phyloP scores from a whole-genome alignment of 92 coral and sea anemone genomes.

The Zoanthus sansibaricus region DNA sequence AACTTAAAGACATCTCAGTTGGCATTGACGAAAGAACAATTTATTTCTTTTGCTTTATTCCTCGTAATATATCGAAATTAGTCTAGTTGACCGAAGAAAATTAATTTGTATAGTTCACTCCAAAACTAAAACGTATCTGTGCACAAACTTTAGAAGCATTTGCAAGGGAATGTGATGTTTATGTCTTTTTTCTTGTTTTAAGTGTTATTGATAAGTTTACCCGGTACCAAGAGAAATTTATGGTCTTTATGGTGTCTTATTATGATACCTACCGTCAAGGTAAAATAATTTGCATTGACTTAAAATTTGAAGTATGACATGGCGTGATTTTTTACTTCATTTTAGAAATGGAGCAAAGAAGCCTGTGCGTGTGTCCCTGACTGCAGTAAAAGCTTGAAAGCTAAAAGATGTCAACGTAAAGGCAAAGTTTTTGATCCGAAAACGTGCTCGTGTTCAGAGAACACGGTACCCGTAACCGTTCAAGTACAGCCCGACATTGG shows the following conservation, averaged over 20 bases:
- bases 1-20: too few species aligned
- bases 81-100: background rate
- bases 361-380: conserved; percentile 50
- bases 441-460: background rate
- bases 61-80: too few species aligned
- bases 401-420: background rate
- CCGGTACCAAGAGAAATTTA: background rate
- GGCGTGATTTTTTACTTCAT: too few species aligned
- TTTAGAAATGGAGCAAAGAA: conserved; percentile 61
- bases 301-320: background rate
- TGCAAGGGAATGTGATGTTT: too few species aligned
- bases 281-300: background rate
- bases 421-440: background rate
- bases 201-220: background rate
- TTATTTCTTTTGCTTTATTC: too few species aligned
- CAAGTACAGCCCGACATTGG: background rate
- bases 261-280: background rate
- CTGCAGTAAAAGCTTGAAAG: background rate
- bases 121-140: background rate
- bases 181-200: too few species aligned
- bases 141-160: too few species aligned
- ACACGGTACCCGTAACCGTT: background rate
- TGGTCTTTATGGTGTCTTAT: background rate
- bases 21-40: too few species aligned
- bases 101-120: background rate